phyloP scores from a whole-genome alignment of 92 coral and sea anemone genomes.

The Phenganax marumi region DNA sequence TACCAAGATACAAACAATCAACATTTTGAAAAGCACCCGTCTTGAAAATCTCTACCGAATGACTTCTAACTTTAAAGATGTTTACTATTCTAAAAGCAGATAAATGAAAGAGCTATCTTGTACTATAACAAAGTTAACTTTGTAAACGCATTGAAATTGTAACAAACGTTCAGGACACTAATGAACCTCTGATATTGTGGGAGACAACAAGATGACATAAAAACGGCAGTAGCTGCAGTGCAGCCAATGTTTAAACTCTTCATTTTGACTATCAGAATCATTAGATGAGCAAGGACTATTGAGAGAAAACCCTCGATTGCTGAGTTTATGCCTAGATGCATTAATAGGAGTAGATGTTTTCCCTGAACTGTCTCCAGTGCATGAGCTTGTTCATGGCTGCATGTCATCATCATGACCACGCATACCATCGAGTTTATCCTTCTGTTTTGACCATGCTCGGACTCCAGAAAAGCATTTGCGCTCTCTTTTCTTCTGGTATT shows the following conservation, averaged over 20 bases:
- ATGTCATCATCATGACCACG: background rate
- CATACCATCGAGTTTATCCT: background rate
- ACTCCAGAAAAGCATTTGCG: background rate
- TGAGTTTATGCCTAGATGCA: constrained; percentile 21
- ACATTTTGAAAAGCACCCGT: too few species aligned
- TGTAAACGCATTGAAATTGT: background rate
- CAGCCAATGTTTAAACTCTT: constrained; percentile 29
- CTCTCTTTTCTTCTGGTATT: background rate
- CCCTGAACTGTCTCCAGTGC: constrained; percentile 29
- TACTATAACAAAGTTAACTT: background rate
- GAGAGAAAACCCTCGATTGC: background rate
- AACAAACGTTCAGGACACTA: constrained; percentile 43
- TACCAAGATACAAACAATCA: too few species aligned
- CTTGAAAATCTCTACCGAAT: too few species aligned
- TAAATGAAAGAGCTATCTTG: background rate
- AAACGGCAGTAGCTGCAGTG: constrained; percentile 24
- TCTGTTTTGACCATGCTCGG: background rate
- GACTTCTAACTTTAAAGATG: too few species aligned
- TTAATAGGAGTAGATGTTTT: constrained; percentile 10
- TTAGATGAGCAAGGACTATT: background rate
- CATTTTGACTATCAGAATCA: constrained; percentile 19
- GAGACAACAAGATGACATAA: constrained; percentile 29
- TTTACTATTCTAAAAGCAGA: too few species aligned
- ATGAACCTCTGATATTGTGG: constrained; percentile 33
- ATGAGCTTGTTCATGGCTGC: background rate